Evolutionary conservation across 2,888 invertebrate genomes (phyloP).

Genomic region (Endomychus coccineus): DNA sequence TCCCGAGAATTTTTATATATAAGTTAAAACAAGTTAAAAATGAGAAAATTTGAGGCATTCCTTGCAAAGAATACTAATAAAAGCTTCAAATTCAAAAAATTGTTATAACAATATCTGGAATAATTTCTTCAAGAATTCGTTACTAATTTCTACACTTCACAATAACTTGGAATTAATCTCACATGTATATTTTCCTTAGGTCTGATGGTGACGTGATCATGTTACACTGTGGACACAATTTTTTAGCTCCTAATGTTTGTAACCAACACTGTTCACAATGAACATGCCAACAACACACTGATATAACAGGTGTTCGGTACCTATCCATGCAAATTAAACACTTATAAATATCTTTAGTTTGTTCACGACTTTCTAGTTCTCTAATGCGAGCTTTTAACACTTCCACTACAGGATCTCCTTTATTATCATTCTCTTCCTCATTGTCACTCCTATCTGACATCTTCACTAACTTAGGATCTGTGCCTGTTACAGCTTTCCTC

Average conservation of each 20-base stretch:
- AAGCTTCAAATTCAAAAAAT: too few relatives aligned
- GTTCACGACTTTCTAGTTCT: constrained; percentile 60
- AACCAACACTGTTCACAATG: constrained; percentile 84
- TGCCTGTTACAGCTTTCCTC: constrained; percentile 47
- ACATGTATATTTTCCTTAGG: constrained; percentile 82
- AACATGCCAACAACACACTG: constrained; percentile 95
- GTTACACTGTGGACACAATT: constrained; percentile 92
- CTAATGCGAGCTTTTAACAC: constrained; percentile 70
- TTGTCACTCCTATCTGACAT: constrained; percentile 6
- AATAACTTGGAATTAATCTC: too few relatives aligned
- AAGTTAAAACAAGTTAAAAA: too few relatives aligned
- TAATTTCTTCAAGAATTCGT: too few relatives aligned
- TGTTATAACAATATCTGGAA: too few relatives aligned
- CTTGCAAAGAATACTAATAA: too few relatives aligned
- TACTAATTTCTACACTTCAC: too few relatives aligned
- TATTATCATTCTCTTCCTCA: constrained; percentile 20
- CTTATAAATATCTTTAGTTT: constrained; percentile 59
- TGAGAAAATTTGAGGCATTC: too few relatives aligned
- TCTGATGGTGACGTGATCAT: constrained; percentile 84
- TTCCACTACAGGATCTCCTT: constrained; percentile 52
- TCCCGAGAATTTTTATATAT: too few relatives aligned
- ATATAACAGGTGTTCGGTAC: constrained; percentile 80
- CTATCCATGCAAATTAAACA: constrained; percentile 86
- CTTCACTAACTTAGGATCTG: constrained; percentile 26
- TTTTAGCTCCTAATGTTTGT: constrained; percentile 70